Evolutionary conservation across 2,113 vertebrate genomes (phyloP), one percentile per base, ranked within the genome.

Genomic region (Bagarius yarrelli): DNA sequence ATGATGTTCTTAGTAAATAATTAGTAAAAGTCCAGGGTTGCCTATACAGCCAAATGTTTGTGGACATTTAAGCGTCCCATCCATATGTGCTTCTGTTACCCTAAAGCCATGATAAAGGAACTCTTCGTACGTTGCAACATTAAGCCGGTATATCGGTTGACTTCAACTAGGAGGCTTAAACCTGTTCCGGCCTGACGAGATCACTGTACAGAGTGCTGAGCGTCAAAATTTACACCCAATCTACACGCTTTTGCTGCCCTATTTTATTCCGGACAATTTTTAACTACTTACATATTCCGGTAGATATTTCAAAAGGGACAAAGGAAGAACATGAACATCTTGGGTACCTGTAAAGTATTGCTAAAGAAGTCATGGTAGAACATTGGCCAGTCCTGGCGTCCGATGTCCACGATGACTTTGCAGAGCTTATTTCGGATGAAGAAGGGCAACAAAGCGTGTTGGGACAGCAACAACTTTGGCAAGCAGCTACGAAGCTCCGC

Each of bases 331-430:
- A n/a, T 27, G 21, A 23, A 25, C n/a, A 56, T 78, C 16, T 50
- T 5, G 21, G 59, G 76, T 85, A 99, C 98, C 96, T 99, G 97
- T 87, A 99, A 92, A 66, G 96, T 99, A 90, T 96, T 99, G 76
- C 96, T 97, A 88, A 99, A 99, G 89, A 99, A 99, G 89, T 99
- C 96, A 34, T 98, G 96, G 91, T 99, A 99, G 92, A 99, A 99
- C 97, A 99, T 98, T 0, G 98, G 98, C 98, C 98, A 99, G 87
- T 99, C 98, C 59, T 99, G 97, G 84, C 97, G 94, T 83, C 98
- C 97, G 8, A 99, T 98, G 83, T 99, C 98, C 84, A 99, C 98
- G 0, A 99, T 98, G 88, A 99, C 98, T 90, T 99, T 99, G 89
- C 96, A 99, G 86, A 99, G 94, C 82, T 99, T 99, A 90, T 99